Base-by-base conservation (phyloP, 2,888 invertebrate genomes). In the Eupithecia vulgata region DNA sequence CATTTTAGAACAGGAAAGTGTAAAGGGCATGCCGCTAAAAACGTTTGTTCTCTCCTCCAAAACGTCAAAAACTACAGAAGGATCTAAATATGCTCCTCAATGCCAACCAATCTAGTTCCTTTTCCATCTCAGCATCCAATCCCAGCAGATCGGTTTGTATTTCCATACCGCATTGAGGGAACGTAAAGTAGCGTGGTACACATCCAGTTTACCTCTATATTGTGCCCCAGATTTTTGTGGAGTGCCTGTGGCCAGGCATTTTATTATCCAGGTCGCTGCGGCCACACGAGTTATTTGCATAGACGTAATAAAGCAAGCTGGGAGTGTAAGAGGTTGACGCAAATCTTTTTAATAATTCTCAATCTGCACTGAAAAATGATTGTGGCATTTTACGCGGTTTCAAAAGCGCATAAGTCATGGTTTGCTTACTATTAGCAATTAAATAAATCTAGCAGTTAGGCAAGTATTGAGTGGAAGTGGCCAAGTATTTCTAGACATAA, bases 191-290 rank as follows among this genome's bases (percentile, higher is more conserved):
- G 79, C 79, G 76, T 76, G 69, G 76, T 80, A 80, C 72, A 77
- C 71, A 74, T 78, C 76, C 76, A 83, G 83, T 84, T 83, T 81
- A 57, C 57, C 57, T 57, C 25, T 25, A 88, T 86, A 88, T 86
- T 85, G 85, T 85, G 89, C 80, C 85, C 90, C 84, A 89, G 87
- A 90, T 91, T 88, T 83, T 81, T 81, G 57, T 25, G 21, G 83
- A 79, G 81, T 79, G 81, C 82, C 80, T 80, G 83, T 84, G 79
- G 85, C 81, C 82, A 83, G 83, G 82, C 81, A 82, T 85, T 88
- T 84, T 82, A 84, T 84, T 84, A 83, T 85, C 81, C 85, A 86
- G 88, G 84, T 87, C 84, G 82, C 78, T 80, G 81, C 81, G 82
- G 82, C 86, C 84, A 84, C 84, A 84, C 84, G 79, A 83, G 82